Base-by-base conservation (phyloP, 2,797 vertebrate genomes). In the Sternotherus odoratus region DNA sequence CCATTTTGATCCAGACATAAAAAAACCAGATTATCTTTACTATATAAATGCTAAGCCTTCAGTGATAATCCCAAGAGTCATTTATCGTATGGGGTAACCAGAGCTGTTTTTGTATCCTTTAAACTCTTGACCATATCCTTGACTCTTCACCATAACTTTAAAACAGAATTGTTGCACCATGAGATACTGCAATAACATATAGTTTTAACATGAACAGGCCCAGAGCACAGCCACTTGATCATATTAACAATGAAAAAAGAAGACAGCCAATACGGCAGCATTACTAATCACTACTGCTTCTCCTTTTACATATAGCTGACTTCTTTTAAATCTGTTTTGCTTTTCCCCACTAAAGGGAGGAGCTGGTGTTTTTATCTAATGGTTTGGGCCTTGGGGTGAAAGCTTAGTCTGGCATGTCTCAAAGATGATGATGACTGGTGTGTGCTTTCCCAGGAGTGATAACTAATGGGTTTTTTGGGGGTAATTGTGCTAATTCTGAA, bases 281-380 rank as follows among this genome's bases (percentile, higher is more conserved):
- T 56, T 85, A 2, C 4, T 33, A 81, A 50, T 33, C 80, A 19
- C 12, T 33, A 4, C 33, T 33, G 75, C 6, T n/a, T 66, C 63
- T 66, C 63, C 33, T 26, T 77, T 72, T 88, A 77, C 74, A 86
- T 46, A 48, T 77, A 72, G 56, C 1, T 51, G 12, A n/a, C 46
- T 72, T 85, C 91, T 87, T 48, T 86, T 90, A 3, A 89, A 88
- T 74, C 60, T 72, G 5, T 16, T 39, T 6, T 54, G 39, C 72
- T 82, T 80, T 36, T 36, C 78, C 75, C 50, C 80, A 86, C 87
- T 74, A 66, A 88, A 88, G 82, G 87, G 77, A 94, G 69, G 80
- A 88, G 84, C 5, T 92, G 43, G 26, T 43, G 2, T 43, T 24
- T 49, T 92, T 92, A 94, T 92, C 86, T 86, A 79, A 75, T 91